phyloP scores from a whole-genome alignment of 2,888 invertebrate genomes.

The Oxycera nigricornis region DNA sequence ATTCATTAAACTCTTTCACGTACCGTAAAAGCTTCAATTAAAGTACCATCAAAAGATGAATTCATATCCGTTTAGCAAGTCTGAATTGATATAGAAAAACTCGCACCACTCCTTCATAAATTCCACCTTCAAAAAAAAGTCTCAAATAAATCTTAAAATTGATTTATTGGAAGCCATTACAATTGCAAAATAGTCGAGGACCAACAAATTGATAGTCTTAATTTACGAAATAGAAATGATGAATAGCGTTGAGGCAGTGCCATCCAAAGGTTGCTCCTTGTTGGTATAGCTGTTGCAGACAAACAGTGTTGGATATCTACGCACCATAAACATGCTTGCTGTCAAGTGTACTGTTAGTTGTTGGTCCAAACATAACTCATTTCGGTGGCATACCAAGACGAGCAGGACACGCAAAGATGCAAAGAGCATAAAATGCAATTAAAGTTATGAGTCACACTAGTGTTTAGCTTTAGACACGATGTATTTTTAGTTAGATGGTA shows the following conservation, averaged over 20 bases:
- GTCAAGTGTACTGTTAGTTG: conserved; percentile 17
- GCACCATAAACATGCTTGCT: conserved; percentile 24
- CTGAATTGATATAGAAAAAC: too few relatives aligned
- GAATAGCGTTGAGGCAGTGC: background rate
- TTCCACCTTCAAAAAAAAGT: too few relatives aligned
- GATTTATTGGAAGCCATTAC: too few relatives aligned
- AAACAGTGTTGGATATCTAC: too few relatives aligned
- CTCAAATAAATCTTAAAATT: too few relatives aligned
- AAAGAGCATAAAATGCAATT: conserved; percentile 20
- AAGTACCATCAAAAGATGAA: too few relatives aligned
- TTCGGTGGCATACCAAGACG: background rate
- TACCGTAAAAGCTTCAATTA: too few relatives aligned
- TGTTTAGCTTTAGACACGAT: background rate
- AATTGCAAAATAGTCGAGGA: background rate
- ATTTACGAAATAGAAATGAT: conserved; percentile 30
- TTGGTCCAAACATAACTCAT: conserved; percentile 18
- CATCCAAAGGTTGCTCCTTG: background rate
- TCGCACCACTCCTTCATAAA: too few relatives aligned
- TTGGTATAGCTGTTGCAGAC: background rate
- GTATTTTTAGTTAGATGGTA: background rate
- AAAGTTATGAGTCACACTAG: conserved; percentile 17
- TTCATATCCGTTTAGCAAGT: too few relatives aligned
- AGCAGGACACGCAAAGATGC: background rate
- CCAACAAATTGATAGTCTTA: background rate
- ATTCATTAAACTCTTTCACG: background rate